Evolutionary conservation across 2,888 invertebrate genomes (phyloP), one percentile per base, ranked within the genome.

Genomic region (Drosophila melanosoma): DNA sequence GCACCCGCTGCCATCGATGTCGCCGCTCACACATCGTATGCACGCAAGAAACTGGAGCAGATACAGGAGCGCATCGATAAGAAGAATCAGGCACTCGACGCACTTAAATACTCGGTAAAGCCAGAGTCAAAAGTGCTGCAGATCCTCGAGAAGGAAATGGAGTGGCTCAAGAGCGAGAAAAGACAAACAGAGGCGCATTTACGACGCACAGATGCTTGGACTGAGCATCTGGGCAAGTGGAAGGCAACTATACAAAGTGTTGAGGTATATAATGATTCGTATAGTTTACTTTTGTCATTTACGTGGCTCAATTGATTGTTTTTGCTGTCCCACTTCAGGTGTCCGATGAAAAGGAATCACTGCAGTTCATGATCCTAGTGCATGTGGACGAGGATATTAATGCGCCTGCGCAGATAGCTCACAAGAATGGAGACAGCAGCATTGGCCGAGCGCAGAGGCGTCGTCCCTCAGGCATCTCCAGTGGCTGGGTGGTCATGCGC

Each of bases 181-280:
- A 94, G 96, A 76, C 95, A 97, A 79, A 93, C 98, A 48, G 97
- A 98, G 91, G 96, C 97, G 0, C 98, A 98, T 93, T 94, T 98
- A 61, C 95, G 96, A 20, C 94, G 98, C 48, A 98, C 98, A 0
- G 97, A 98, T 93, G 95, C 96, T 57, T 98, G 98, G 98, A 96
- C 97, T 0, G 97, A 97, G 82, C 97, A 98, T 92, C 94, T 98
- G 79, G 98, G 98, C 29, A 95, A 95, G 78, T 98, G 98, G 98
- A 95, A 96, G 70, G 97, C 97, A 8, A 95, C 96, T 49, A 96
- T 98, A 32, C 96, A 97, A 91, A 96, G 96, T 90, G 96, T 96
- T 10, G 97, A 97, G 96, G 96, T 94, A 8, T 35, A 17, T n/a
- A 54, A 26, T 26, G 7, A 7, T 20, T 38, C 5, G 58, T 17